These are phyloP conservation scores for Halcyon chelicuti DNA, from an alignment of 2,797 vertebrate genomes.

Conservation along the genomic window DNA sequence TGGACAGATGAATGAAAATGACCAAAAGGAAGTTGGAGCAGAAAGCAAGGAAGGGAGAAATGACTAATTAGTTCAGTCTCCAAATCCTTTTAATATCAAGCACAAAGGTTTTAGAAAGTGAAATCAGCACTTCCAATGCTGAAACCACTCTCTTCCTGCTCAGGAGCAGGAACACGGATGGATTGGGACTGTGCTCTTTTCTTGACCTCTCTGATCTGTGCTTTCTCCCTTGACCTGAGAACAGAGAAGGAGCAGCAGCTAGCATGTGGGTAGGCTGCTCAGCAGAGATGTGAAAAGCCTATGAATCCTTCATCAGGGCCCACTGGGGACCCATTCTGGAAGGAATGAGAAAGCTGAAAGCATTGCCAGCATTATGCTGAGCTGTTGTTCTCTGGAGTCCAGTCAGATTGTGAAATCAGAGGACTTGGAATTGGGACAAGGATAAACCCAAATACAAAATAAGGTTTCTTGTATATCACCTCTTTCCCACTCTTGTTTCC, in stretches of 20 bases:
- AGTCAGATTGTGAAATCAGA: slow-evolving; percentile 2
- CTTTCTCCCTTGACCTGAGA: not conserved
- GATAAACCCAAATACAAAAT: slow-evolving; percentile 43
- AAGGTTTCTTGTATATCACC: slow-evolving; percentile 7
- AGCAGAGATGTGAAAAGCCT: slow-evolving; percentile 12
- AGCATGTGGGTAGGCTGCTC: not conserved
- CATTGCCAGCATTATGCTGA: slow-evolving; percentile 21
- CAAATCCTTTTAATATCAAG: slow-evolving; percentile 44
- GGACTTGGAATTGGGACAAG: slow-evolving; percentile 43
- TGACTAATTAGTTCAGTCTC: slow-evolving; percentile 34
- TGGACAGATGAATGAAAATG: slow-evolving; percentile 75
- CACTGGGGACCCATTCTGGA: not conserved
- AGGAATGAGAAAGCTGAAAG: slow-evolving; percentile 33
- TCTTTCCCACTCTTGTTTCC: slow-evolving; percentile 42
- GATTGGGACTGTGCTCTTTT: not conserved
- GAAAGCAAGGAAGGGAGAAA: slow-evolving; percentile 42
- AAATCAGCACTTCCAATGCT: slow-evolving; percentile 13
- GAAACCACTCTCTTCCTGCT: not conserved
- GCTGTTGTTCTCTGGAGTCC: not conserved
- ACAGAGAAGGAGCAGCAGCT: not conserved
- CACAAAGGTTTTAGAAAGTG: slow-evolving; percentile 32
- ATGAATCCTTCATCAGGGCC: not conserved
- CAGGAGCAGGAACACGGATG: not conserved
- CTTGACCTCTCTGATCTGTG: not conserved
- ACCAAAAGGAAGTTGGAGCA: slow-evolving; percentile 67